Conservation (phyloP, 2,113 vertebrate species). For the Dicerorhinus sumatrensis region DNA sequence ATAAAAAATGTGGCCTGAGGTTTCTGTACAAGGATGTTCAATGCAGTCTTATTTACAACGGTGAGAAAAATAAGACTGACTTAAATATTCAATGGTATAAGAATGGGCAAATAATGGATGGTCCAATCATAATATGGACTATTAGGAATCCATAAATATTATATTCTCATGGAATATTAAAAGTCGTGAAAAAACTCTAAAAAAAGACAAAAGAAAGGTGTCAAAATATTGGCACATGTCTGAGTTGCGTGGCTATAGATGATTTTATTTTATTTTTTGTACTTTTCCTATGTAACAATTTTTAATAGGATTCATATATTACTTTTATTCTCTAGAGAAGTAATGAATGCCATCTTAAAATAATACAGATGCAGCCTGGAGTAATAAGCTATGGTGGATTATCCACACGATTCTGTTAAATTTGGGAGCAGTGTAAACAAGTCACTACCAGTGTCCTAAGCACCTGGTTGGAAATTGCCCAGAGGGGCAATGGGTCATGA, state of each 20-base stretch:
- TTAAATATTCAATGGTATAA: neutral
- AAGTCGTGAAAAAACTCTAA: neutral
- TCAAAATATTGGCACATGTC: neutral
- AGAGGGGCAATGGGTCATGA: accelerated
- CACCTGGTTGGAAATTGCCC: neutral
- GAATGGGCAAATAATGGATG: neutral
- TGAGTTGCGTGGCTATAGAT: neutral
- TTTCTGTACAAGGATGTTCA: neutral
- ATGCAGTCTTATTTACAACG: neutral
- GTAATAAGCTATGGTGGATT: neutral
- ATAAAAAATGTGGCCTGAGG: neutral
- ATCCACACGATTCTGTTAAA: neutral
- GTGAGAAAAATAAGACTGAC: neutral
- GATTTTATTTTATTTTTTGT: neutral
- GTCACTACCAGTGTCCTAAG: accelerated
- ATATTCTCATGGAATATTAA: neutral
- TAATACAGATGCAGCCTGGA: neutral
- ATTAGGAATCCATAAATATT: neutral
- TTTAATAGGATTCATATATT: neutral
- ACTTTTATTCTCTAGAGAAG: conserved; percentile 13
- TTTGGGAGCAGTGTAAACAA: neutral
- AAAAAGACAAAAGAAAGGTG: neutral
- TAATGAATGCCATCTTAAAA: neutral
- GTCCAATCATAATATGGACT: neutral
- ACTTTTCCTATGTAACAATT: neutral